Evolutionary conservation across 30 jellyfish, hydroid and myxozoan genomes (phyloP).

Genomic region (Sanderia malayensis): DNA sequence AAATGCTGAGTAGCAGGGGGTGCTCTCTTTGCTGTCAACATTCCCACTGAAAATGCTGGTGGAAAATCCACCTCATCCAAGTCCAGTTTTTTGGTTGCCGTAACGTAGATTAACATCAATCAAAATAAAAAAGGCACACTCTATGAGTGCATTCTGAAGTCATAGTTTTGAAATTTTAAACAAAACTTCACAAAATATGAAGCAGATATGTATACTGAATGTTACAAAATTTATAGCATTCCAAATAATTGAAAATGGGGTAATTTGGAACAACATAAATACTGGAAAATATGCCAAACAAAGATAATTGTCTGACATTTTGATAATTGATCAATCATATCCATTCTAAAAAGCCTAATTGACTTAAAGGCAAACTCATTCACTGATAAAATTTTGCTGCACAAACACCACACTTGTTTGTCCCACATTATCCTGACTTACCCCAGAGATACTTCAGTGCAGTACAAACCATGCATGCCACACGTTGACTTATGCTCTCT

Average conservation of each 20-base stretch:
- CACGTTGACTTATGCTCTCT: neutral
- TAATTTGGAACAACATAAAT: neutral
- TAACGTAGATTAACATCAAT: too few species aligned
- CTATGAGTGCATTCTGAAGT: neutral
- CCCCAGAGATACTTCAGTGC: too few species aligned
- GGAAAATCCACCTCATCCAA: conserved; percentile 28
- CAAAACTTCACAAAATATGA: too few species aligned
- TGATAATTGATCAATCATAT: neutral
- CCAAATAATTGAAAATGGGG: neutral
- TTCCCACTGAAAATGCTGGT: conserved; percentile 22
- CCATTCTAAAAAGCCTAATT: too few species aligned
- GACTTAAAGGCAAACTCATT: too few species aligned
- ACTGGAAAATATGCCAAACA: too few species aligned
- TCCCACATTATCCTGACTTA: too few species aligned
- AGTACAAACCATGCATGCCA: neutral
- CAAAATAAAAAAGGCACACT: too few species aligned
- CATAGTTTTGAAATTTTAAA: neutral
- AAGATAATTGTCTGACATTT: neutral
- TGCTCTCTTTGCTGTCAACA: conserved; percentile 6
- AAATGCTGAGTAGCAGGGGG: conserved; percentile 16
- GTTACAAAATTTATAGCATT: neutral
- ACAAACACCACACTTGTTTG: too few species aligned
- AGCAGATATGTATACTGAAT: neutral
- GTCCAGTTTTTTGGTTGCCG: neutral
- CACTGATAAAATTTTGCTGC: too few species aligned